Evolutionary conservation across 1,140 invertebrate species (phyloP), one percentile per base, ranked within the genome.

Genomic region (Drosophila carrolli): DNA sequence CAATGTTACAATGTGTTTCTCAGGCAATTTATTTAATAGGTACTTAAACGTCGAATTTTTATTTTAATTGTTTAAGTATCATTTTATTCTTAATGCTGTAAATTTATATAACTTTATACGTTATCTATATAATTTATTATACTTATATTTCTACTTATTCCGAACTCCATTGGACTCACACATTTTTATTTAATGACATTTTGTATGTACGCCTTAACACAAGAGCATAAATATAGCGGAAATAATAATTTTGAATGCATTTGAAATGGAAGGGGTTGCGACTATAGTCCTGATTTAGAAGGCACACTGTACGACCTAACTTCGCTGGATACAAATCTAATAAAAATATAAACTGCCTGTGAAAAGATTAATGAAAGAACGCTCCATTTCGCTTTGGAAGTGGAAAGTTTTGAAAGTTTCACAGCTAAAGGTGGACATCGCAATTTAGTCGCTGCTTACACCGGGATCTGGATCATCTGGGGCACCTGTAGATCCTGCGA

Each of bases 341-440:
- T 37, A 37, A 53, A 35, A 53, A 53, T 53, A 53, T 53, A 53
- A 53, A 16, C 10, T 14, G 9, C 32, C 50, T 16, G 32, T 53
- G 50, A 11, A 35, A 51, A 51, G 48, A 35, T 51, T 51, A 51
- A 32, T 51, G 27, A 35, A 51, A 51, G 23, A 14, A n/a, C 48
- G 10, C 48, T 8, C 27, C 47, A 29, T 32, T 29, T 27, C 5
- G 5, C 0, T 8, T 50, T 19, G 29, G 9, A 14, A 50, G 27
- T 10, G n/a, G 0, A 10, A 16, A 44, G 43, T 44, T 44, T 38
- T 13, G 37, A 11, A 38, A 10, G 10, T 32, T 32, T 32, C 37
- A 38, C 37, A 11, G 37, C 11, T 19, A 5, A 46, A n/a, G 1
- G 19, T 46, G 14, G 10, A 19, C n/a, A n/a, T 8, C 23, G 46